Conservation (phyloP, 2,797 vertebrate species). For the Epinephelus coioides region DNA sequence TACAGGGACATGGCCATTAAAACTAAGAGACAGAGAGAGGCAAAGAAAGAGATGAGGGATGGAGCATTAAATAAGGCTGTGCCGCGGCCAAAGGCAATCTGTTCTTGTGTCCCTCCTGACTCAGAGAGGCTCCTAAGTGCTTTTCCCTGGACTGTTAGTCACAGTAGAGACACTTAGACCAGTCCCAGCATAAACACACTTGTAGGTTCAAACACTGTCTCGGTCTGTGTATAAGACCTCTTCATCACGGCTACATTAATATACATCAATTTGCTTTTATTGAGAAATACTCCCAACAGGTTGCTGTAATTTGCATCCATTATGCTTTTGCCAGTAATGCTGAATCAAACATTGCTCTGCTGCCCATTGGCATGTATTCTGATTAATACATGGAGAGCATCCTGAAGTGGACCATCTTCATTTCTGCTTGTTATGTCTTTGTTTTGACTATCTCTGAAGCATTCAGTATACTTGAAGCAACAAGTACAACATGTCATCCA, state of each 20-base stretch:
- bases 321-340: background rate
- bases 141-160: conserved; percentile 52
- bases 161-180: conserved; percentile 48
- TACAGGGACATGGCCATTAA: conserved; percentile 58
- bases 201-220: conserved; percentile 17
- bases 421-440: background rate
- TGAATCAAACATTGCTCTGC: conserved; percentile 15
- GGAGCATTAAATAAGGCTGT: conserved; percentile 57
- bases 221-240: background rate
- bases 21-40: conserved; percentile 45
- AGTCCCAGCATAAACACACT: conserved; percentile 46
- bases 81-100: conserved; percentile 50
- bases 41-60: conserved; percentile 55
- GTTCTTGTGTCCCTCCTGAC: conserved; percentile 59
- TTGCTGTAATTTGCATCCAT: conserved; percentile 24
- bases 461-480: no score
- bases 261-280: conserved; percentile 5
- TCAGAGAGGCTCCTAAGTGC: conserved; percentile 67
- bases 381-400: background rate
- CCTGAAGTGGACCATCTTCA: background rate
- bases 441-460: background rate
- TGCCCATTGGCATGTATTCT: background rate
- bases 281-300: background rate
- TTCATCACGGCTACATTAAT: conserved; percentile 25
- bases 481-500: no score